phyloP scores from a whole-genome alignment of 2,888 invertebrate species.

The Heteromurus nitidus region DNA sequence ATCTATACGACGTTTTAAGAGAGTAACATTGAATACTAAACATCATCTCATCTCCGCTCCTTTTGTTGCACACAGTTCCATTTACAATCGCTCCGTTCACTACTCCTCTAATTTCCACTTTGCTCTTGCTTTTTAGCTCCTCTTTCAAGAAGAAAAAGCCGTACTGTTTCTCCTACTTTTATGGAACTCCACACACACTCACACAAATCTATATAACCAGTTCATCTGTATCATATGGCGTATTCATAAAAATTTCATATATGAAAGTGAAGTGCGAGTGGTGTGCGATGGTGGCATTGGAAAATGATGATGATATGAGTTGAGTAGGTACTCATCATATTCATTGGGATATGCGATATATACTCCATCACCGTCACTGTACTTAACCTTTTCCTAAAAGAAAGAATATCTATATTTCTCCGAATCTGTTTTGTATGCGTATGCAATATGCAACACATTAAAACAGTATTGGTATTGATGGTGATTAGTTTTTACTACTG shows the following conservation, averaged over 20 bases:
- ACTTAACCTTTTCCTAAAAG: background rate
- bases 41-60: too few relatives aligned
- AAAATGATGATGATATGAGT: background rate
- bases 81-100: background rate
- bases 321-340: too few relatives aligned
- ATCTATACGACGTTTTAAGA: slow-evolving; percentile 21
- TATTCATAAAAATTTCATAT: too few relatives aligned
- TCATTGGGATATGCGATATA: slow-evolving; percentile 37
- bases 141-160: too few relatives aligned
- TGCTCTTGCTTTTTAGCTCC: background rate
- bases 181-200: too few relatives aligned
- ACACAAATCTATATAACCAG: too few relatives aligned
- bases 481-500: slow-evolving; percentile 3
- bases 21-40: slow-evolving; percentile 2
- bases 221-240: too few relatives aligned
- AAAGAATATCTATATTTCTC: background rate
- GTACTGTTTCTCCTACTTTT: too few relatives aligned
- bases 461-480: background rate
- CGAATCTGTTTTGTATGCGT: background rate
- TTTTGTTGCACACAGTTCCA: slow-evolving; percentile 9
- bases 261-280: slow-evolving; percentile 27
- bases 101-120: slow-evolving; percentile 23
- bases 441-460: too few relatives aligned
- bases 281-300: slow-evolving; percentile 35
- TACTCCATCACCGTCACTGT: background rate